A percentile compares a stretch with the other conserved stretches of the same genome.
These are phyloP conservation scores for Crocidura indochinensis DNA, from an alignment of 2,797 vertebrate genomes.

Conservation along the genomic window DNA sequence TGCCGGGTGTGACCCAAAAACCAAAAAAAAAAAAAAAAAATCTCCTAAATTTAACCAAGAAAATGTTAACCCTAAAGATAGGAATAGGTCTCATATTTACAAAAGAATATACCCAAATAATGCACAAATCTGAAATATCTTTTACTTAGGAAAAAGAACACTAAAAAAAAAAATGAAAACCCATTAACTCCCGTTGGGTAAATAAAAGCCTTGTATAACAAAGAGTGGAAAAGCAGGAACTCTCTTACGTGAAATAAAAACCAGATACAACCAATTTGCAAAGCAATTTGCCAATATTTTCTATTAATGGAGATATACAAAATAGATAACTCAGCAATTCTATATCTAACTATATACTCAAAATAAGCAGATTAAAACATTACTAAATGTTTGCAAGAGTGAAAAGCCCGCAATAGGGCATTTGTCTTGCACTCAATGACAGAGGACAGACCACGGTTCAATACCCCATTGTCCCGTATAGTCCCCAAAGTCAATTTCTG, in stretches of 20 bases:
- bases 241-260: conserved; percentile 30
- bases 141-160: conserved; percentile 44
- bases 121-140: conserved; percentile 47
- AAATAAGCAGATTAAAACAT: conserved; percentile 45
- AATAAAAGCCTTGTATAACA: conserved; percentile 33
- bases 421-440: no score
- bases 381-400: not conserved
- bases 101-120: conserved; percentile 25
- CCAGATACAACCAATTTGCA: not conserved
- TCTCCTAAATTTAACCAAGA: conserved; percentile 32
- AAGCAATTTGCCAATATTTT: conserved; percentile 44
- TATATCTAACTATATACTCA: not conserved
- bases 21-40: no score
- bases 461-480: no score
- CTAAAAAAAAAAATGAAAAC: conserved; percentile 53
- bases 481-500: no score
- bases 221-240: conserved; percentile 7
- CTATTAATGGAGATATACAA: conserved; percentile 39
- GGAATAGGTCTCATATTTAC: conserved; percentile 57
- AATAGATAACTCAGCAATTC: not conserved
- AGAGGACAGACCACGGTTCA: no score
- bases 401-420: not conserved
- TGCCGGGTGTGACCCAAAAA: no score
- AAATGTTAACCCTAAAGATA: conserved; percentile 55
- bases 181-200: conserved; percentile 4